A percentile compares a stretch with the other conserved stretches of the same genome.
These are phyloP conservation scores for Microtus obscurus DNA, from an alignment of 2,797 vertebrate genomes.

Conservation along the genomic window DNA sequence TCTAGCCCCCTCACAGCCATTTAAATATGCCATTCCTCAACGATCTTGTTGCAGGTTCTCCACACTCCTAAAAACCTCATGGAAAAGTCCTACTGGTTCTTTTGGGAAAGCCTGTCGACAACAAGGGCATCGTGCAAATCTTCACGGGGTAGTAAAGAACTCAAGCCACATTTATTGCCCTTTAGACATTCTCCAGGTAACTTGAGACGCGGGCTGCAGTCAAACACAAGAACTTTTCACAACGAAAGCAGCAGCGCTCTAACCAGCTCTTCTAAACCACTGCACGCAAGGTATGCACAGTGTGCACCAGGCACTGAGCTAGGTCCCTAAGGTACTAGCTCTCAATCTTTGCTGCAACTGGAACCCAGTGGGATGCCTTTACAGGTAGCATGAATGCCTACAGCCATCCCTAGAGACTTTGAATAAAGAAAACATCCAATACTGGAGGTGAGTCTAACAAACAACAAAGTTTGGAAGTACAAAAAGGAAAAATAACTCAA, in stretches of 20 bases:
- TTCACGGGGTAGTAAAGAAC: not conserved
- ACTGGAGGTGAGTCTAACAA: not conserved
- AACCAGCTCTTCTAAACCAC: slow-evolving; percentile 37
- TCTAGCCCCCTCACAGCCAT: not conserved
- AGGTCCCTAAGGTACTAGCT: not conserved
- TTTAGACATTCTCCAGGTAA: slow-evolving; percentile 41
- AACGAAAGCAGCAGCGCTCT: not conserved
- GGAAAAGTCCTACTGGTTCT: slow-evolving; percentile 19
- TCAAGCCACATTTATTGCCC: slow-evolving; percentile 24
- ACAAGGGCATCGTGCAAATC: not conserved
- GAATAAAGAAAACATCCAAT: not conserved
- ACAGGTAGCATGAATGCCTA: not conserved
- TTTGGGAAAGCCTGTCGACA: slow-evolving; percentile 10
- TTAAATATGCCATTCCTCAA: not conserved
- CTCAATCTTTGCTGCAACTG: not conserved
- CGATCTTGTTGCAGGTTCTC: not conserved
- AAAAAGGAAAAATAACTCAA: slow-evolving; percentile 9
- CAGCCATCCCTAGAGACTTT: not conserved
- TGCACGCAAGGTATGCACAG: not conserved
- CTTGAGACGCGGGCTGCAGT: slow-evolving; percentile 28
- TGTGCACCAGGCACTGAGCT: not conserved
- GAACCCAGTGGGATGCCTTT: not conserved
- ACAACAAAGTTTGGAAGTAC: not conserved
- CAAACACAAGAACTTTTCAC: slow-evolving; percentile 48
- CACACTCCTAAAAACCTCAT: not conserved